A percentile compares a stretch with the other conserved stretches of the same genome.
Evolutionary conservation across 1,140 invertebrate genomes (phyloP).

Genomic region (Ceratina japonica): DNA sequence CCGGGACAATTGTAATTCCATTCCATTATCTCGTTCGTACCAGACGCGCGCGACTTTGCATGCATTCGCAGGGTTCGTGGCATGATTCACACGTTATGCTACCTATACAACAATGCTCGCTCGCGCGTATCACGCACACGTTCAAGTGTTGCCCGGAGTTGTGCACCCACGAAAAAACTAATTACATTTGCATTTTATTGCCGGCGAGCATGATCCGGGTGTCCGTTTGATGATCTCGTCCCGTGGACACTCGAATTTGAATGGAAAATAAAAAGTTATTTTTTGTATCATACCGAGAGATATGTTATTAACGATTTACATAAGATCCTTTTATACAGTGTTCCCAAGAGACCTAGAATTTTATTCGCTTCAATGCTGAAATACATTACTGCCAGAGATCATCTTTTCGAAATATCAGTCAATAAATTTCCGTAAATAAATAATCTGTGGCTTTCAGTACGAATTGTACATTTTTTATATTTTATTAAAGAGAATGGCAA

Average conservation of each 20-base stretch:
- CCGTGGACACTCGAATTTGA: background rate
- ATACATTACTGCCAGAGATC: no score
- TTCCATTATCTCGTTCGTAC: constrained; percentile 54
- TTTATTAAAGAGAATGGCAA: no score
- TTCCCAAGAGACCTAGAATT: no score
- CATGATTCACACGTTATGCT: constrained; percentile 1
- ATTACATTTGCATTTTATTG: constrained; percentile 49
- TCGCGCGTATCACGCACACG: no score
- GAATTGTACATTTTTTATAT: no score
- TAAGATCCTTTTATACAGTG: background rate
- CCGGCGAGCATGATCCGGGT: background rate
- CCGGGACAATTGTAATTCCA: constrained; percentile 56
- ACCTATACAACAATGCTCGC: no score
- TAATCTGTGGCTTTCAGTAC: no score
- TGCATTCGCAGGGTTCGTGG: background rate
- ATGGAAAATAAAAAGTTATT: constrained; percentile 18
- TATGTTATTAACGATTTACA: background rate
- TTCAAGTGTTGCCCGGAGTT: no score
- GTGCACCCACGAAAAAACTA: background rate
- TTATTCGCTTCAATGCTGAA: background rate
- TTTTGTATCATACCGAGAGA: background rate
- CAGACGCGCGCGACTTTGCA: constrained; percentile 37
- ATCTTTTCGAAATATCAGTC: no score
- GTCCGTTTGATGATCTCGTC: background rate
- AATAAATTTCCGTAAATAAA: no score